Conservation (phyloP, 2,888 invertebrate genomes). For the Trimorus sp. region DNA sequence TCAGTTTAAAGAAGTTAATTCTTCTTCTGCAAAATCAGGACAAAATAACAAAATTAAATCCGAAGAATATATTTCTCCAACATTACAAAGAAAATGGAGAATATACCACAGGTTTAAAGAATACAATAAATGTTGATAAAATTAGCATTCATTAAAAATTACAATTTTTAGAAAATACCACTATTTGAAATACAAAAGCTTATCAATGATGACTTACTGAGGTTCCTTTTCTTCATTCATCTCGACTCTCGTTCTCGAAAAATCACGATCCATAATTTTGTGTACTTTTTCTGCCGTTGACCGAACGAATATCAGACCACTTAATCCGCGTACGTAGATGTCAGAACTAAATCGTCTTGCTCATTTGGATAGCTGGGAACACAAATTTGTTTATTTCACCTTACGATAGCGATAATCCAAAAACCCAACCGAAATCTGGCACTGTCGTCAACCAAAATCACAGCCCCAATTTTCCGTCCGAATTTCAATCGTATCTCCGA, state of each 20-base stretch:
- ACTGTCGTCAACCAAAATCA: no score
- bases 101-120: no score
- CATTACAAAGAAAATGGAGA: not conserved
- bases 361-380: conserved; percentile 27
- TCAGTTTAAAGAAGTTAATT: no score
- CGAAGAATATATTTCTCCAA: not conserved
- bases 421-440: not conserved
- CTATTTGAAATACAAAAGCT: no score
- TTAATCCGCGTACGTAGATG: conserved; percentile 31
- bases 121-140: no score
- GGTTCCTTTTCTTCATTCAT: conserved; percentile 77
- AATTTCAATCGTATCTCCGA: no score
- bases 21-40: no score
- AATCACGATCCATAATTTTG: conserved; percentile 76
- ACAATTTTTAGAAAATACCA: no score
- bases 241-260: conserved; percentile 68
- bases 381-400: conserved; percentile 4
- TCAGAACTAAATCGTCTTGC: conserved; percentile 46
- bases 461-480: no score
- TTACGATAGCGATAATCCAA: no score
- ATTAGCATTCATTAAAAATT: no score
- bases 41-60: not conserved
- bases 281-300: conserved; percentile 66
- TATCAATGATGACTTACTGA: conserved; percentile 73
- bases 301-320: conserved; percentile 19